A percentile compares a stretch with the other conserved stretches of the same genome.
Conservation (phyloP, 1,140 invertebrate species). For the Polypedilum vanderplanki region DNA sequence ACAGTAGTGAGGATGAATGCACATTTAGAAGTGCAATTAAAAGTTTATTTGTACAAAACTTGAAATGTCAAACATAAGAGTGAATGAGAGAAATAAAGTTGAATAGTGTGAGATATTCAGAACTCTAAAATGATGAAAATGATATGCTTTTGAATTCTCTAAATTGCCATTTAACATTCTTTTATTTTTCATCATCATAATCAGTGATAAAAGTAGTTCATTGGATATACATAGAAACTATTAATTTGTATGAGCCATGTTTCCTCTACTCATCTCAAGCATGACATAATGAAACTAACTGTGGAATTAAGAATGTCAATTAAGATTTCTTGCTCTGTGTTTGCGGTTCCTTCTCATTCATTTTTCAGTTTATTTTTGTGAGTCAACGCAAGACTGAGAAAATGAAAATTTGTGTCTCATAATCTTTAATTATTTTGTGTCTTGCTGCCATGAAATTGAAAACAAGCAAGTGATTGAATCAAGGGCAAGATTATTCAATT, state of each 20-base stretch:
- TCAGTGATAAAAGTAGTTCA: background rate
- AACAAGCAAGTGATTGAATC: background rate
- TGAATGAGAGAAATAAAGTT: constrained; percentile 1
- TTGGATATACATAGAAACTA: constrained; percentile 28
- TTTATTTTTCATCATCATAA: background rate
- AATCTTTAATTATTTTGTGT: constrained; percentile 26
- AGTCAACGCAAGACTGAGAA: background rate
- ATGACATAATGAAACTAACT: constrained; percentile 21
- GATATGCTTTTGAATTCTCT: constrained; percentile 9
- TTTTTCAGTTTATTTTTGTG: background rate
- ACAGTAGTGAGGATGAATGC: background rate
- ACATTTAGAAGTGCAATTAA: constrained; percentile 19
- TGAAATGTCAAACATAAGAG: background rate
- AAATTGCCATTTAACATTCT: constrained; percentile 14
- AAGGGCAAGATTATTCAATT: background rate
- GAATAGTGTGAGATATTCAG: background rate
- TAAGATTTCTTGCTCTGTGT: constrained; percentile 3
- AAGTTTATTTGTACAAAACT: background rate
- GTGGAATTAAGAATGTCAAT: constrained; percentile 2
- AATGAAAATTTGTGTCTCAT: constrained; percentile 19
- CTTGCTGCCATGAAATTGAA: background rate
- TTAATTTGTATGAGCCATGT: constrained; percentile 23
- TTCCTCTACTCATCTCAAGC: constrained; percentile 7
- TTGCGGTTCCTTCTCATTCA: background rate
- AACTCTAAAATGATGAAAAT: background rate